Percentiles rank a stretch among this genome's conserved stretches.
phyloP scores from a whole-genome alignment of 2,113 vertebrate genomes.

The Dipodomys stephensi region DNA sequence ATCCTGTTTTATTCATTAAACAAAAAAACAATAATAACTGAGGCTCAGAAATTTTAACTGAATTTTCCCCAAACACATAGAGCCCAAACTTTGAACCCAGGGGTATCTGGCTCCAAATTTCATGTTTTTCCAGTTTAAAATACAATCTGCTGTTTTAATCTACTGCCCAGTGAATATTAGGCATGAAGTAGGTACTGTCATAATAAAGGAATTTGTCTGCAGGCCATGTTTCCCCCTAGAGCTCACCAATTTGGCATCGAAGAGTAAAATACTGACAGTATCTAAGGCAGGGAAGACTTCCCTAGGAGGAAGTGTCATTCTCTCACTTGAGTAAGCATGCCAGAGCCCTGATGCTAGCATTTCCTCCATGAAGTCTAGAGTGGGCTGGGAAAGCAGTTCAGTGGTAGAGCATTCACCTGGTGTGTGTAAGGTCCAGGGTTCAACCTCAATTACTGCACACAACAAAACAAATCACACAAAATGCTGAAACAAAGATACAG shows the following conservation, averaged over 20 bases:
- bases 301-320: not conserved
- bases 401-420: not conserved
- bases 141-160: not conserved
- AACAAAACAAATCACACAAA: not conserved
- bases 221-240: not conserved
- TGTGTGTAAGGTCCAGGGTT: not conserved
- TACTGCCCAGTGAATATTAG: not conserved
- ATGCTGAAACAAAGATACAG: not conserved
- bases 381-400: too few species aligned
- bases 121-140: not conserved
- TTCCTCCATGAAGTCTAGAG: not conserved
- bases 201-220: not conserved
- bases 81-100: not conserved
- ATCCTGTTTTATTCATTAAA: not conserved
- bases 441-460: not conserved
- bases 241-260: not conserved
- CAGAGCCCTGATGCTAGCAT: not conserved
- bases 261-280: not conserved
- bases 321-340: not conserved
- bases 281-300: not conserved
- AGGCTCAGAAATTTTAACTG: not conserved
- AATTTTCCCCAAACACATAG: not conserved
- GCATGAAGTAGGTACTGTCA: not conserved
- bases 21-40: not conserved
- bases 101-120: not conserved